Evolutionary conservation across 2,888 invertebrate genomes (phyloP).

Genomic region (Tetropium fuscum): DNA sequence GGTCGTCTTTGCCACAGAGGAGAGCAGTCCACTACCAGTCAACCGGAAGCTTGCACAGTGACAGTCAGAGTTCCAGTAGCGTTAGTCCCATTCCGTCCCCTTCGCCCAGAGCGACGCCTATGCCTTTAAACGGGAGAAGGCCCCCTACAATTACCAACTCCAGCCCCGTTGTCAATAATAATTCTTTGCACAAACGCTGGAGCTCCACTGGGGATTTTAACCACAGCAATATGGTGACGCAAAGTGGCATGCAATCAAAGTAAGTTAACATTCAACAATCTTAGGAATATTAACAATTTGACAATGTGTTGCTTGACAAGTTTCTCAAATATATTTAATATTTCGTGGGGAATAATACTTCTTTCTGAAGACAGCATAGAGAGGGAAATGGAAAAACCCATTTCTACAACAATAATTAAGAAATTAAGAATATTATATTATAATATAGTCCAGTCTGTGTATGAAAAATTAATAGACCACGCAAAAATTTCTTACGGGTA

Average conservation of each 20-base stretch:
- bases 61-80: conserved; percentile 85
- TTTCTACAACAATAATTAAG: too few relatives aligned
- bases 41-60: conserved; percentile 76
- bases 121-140: conserved; percentile 72
- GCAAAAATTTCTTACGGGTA: too few relatives aligned
- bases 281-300: background rate
- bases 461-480: too few relatives aligned
- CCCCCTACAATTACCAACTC: conserved; percentile 71
- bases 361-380: background rate
- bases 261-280: conserved; percentile 49
- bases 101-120: conserved; percentile 78
- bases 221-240: conserved; percentile 64
- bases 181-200: conserved; percentile 78
- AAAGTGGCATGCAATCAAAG: conserved; percentile 65
- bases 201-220: conserved; percentile 88
- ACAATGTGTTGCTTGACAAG: background rate
- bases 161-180: conserved; percentile 71
- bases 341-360: too few relatives aligned
- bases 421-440: too few relatives aligned
- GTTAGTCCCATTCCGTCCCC: conserved; percentile 87
- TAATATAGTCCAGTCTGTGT: too few relatives aligned
- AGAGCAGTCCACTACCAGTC: conserved; percentile 86
- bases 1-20: conserved; percentile 65
- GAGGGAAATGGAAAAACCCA: background rate
- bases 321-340: background rate